A percentile compares a stretch with the other conserved stretches of the same genome.
These are phyloP conservation scores for Equus quagga DNA, from an alignment of 2,113 vertebrate species.

Conservation along the genomic window DNA sequence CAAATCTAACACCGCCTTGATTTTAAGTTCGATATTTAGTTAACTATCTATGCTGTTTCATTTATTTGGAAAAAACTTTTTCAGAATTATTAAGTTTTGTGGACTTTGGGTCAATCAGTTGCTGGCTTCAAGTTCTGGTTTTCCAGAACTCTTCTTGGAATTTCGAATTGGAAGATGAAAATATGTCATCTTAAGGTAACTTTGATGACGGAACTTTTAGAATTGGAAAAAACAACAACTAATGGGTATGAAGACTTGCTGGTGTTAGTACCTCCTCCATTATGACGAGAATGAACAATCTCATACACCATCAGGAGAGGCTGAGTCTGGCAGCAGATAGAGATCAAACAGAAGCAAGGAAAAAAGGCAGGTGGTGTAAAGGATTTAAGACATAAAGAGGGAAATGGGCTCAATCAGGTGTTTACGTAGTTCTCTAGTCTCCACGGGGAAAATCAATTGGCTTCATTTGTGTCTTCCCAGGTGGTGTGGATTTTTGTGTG, in stretches of 20 bases:
- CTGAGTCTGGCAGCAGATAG: too few species aligned
- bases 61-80: not conserved
- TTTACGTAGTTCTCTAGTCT: not conserved
- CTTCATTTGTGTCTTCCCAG: not conserved
- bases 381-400: not conserved
- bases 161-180: slow-evolving; percentile 15
- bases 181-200: not conserved
- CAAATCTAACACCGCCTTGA: not conserved
- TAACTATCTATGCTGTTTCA: not conserved
- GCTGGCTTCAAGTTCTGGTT: not conserved
- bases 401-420: not conserved
- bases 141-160: not conserved
- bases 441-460: not conserved
- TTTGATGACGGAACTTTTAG: not conserved
- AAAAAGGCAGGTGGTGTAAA: not conserved
- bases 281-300: not conserved
- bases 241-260: not conserved
- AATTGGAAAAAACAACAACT: not conserved
- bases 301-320: not conserved
- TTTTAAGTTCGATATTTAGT: not conserved
- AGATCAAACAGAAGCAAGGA: not conserved
- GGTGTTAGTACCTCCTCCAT: not conserved
- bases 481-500: not conserved
- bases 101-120: not conserved
- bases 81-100: not conserved